Evolutionary conservation across 2,888 invertebrate species (phyloP).

Genomic region (Protodeltote pygarga): DNA sequence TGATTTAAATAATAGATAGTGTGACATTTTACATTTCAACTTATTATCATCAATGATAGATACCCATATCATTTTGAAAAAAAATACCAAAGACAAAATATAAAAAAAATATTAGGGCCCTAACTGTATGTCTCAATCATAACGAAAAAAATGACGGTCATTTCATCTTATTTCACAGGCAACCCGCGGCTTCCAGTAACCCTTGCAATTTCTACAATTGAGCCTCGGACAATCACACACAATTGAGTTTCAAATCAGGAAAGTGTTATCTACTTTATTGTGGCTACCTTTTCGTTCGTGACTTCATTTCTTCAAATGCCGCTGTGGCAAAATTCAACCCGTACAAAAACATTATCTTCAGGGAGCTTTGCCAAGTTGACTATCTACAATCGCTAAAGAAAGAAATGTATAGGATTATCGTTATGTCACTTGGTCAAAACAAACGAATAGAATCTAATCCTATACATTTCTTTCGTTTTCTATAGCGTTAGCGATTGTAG

Average conservation of each 20-base stretch:
- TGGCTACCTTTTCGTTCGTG: conserved; percentile 52
- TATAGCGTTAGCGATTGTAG: no score
- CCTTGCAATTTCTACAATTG: conserved; percentile 50
- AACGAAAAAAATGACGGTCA: conserved; percentile 33
- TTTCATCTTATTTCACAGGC: conserved; percentile 38
- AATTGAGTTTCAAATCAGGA: conserved; percentile 60
- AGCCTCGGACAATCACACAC: conserved; percentile 57
- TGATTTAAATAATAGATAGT: no score
- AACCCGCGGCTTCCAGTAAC: conserved; percentile 36
- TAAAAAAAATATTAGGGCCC: conserved; percentile 9
- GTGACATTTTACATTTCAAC: no score
- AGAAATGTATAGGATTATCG: no score
- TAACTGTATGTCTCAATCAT: conserved; percentile 34
- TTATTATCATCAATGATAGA: no score
- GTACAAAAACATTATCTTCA: conserved; percentile 37
- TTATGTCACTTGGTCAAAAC: no score
- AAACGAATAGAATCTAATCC: no score
- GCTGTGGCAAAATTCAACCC: conserved; percentile 37
- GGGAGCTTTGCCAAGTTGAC: no score
- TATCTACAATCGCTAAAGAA: no score
- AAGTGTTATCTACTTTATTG: conserved; percentile 60
- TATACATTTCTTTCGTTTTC: no score
- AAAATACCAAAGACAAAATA: neutral
- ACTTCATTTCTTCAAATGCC: conserved; percentile 45
- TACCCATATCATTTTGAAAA: no score